Conservation (phyloP, 2,113 vertebrate genomes). For the Macaca fascicularis region DNA sequence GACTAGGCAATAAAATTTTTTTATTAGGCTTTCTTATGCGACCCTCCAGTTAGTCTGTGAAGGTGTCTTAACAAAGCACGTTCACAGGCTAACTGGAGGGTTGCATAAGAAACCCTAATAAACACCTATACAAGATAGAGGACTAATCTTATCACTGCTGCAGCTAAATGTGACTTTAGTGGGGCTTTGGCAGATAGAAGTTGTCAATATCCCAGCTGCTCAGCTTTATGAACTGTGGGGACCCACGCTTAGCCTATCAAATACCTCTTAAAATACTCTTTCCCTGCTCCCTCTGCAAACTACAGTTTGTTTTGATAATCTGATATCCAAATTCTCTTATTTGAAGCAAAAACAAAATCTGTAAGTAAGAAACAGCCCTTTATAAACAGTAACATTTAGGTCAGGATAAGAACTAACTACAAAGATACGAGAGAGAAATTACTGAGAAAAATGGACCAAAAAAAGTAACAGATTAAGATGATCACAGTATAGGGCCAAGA, state of each 20-base stretch:
- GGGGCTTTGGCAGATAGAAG: neutral
- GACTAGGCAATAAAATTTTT: neutral
- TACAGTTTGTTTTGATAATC: slow-evolving; percentile 46
- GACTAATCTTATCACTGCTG: neutral
- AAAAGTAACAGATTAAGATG: neutral
- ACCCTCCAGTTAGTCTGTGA: neutral
- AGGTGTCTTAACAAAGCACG: neutral
- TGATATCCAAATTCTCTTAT: neutral
- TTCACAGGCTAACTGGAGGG: too few species aligned
- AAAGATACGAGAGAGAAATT: neutral
- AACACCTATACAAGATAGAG: neutral
- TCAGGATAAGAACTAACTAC: slow-evolving; percentile 38
- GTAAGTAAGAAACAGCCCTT: neutral
- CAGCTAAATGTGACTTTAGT: neutral
- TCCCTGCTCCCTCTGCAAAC: neutral
- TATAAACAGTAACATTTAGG: slow-evolving; percentile 3
- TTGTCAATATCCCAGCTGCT: neutral
- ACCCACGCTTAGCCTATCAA: neutral
- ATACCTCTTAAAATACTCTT: slow-evolving; percentile 6
- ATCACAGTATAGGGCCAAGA: neutral
- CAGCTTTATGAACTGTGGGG: neutral
- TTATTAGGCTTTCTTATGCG: neutral
- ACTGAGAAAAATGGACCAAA: neutral
- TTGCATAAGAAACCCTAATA: too few species aligned
- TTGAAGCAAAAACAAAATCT: slow-evolving; percentile 39